A percentile compares a stretch with the other conserved stretches of the same genome.
These are phyloP conservation scores for Micromussa lordhowensis DNA, from an alignment of 92 coral and sea anemone species.

Conservation along the genomic window DNA sequence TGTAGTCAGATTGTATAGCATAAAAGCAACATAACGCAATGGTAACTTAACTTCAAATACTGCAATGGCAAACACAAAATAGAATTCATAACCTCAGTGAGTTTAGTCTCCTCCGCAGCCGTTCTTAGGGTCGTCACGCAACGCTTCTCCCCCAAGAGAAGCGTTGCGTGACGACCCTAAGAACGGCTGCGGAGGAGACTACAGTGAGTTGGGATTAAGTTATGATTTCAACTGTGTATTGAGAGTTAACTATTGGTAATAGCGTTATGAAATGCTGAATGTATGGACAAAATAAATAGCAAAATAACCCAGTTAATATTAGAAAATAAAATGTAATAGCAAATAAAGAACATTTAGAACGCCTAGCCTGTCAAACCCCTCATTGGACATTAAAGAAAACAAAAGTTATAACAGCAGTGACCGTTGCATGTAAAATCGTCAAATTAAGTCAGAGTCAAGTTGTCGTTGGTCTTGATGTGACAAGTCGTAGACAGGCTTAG, in stretches of 20 bases:
- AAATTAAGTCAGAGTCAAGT: neutral
- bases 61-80: neutral
- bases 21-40: neutral
- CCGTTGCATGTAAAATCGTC: neutral
- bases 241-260: neutral
- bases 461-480: neutral
- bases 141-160: too few species aligned
- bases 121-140: too few species aligned
- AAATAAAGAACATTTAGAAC: neutral
- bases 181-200: too few species aligned
- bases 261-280: neutral
- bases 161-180: too few species aligned
- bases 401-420: neutral
- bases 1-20: neutral
- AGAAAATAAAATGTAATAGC: neutral
- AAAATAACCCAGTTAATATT: neutral
- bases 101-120: too few species aligned
- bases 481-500: neutral
- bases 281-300: neutral
- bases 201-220: neutral
- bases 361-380: neutral
- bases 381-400: neutral
- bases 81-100: neutral
- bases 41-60: neutral
- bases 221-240: neutral